These are phyloP conservation scores for Thaumatotibia leucotreta DNA, from an alignment of 1,140 invertebrate genomes.

Conservation along the genomic window DNA sequence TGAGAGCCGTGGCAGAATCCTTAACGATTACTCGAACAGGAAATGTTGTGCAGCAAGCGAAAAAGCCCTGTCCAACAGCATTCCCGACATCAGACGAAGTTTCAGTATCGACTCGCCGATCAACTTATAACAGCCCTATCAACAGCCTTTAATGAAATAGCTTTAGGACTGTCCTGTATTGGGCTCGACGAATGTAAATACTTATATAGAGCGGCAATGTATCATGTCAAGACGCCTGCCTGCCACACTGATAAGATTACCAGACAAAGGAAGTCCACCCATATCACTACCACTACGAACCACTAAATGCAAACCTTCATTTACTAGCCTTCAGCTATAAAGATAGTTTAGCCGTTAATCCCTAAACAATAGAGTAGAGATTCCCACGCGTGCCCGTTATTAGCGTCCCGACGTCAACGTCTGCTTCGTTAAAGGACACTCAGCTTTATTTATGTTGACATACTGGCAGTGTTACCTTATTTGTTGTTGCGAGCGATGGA, in stretches of 20 bases:
- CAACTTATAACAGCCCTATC: too few species aligned
- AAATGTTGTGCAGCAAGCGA: background rate
- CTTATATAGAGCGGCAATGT: constrained; percentile 54
- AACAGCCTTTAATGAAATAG: background rate
- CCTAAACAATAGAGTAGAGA: constrained; percentile 41
- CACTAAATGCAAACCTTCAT: constrained; percentile 69
- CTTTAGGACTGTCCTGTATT: background rate
- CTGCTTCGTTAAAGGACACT: constrained; percentile 73
- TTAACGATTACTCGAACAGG: background rate
- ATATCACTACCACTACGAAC: constrained; percentile 66
- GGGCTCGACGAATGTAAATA: constrained; percentile 40
- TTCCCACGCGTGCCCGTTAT: constrained; percentile 40
- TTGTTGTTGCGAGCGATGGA: constrained; percentile 40
- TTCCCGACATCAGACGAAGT: background rate
- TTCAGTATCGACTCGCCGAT: background rate
- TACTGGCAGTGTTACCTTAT: constrained; percentile 69
- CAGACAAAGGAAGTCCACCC: constrained; percentile 73
- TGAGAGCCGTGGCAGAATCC: background rate
- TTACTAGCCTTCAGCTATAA: constrained; percentile 43
- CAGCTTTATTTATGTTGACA: constrained; percentile 73
- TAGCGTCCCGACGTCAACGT: constrained; percentile 65
- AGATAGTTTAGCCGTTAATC: constrained; percentile 42
- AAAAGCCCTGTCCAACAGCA: background rate
- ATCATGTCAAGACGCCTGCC: constrained; percentile 65
- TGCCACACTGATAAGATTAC: constrained; percentile 70